A percentile compares a stretch with the other conserved stretches of the same genome.
phyloP scores from a whole-genome alignment of 2,113 vertebrate species.

The Lontra canadensis region DNA sequence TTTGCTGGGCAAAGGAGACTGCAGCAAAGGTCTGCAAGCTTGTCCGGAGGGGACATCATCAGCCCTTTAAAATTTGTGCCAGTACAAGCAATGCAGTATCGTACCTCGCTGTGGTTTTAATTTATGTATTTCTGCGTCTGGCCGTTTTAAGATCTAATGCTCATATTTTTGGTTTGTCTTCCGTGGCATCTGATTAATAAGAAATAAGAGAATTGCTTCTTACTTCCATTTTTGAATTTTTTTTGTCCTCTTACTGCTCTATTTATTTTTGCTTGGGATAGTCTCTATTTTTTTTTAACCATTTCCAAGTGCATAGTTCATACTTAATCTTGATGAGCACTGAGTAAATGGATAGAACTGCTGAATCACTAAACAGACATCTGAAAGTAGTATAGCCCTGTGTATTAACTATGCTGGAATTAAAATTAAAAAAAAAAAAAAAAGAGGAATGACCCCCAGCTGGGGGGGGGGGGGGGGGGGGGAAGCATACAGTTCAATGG shows the following conservation, averaged over 20 bases:
- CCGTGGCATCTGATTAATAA: background rate
- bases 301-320: background rate
- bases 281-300: background rate
- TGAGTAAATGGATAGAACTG: background rate
- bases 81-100: background rate
- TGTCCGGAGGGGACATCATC: background rate
- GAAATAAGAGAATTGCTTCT: background rate
- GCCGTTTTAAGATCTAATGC: background rate
- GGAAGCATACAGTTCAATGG: background rate
- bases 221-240: background rate
- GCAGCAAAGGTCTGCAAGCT: background rate
- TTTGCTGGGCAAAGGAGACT: background rate
- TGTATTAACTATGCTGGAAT: background rate
- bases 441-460: background rate
- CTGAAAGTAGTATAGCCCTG: background rate
- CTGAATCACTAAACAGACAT: background rate
- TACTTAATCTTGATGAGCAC: background rate
- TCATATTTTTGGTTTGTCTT: background rate
- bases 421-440: background rate
- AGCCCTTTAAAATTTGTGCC: conserved; percentile 9
- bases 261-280: background rate
- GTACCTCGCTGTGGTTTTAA: background rate
- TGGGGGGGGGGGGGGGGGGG: too few species aligned
- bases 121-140: background rate
- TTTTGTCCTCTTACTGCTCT: background rate